These are phyloP conservation scores for Dastarcus helophoroides DNA, from an alignment of 2,888 invertebrate genomes.

Conservation along the genomic window DNA sequence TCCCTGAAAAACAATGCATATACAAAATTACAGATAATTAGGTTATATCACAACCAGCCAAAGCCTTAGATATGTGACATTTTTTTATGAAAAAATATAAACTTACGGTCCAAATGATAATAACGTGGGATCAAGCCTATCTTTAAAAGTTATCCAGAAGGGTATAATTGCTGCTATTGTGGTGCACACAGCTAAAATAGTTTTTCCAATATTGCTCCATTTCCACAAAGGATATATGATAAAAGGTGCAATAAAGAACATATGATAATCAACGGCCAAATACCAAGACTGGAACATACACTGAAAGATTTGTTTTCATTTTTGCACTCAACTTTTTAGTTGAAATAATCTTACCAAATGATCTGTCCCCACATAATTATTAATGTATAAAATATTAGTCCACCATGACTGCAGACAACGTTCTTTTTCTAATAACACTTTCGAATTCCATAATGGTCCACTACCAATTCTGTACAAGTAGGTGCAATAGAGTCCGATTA, in stretches of 20 bases:
- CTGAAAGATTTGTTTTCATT: constrained; percentile 33
- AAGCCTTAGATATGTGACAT: constrained; percentile 1
- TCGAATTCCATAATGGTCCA: constrained; percentile 63
- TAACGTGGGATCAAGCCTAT: constrained; percentile 55
- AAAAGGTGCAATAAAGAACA: constrained; percentile 50
- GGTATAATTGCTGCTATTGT: constrained; percentile 33
- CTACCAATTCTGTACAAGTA: constrained; percentile 56
- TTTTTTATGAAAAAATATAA: neutral
- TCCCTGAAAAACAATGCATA: constrained; percentile 42
- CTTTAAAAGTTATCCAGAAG: constrained; percentile 41
- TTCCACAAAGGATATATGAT: constrained; percentile 58
- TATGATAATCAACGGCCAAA: constrained; percentile 37
- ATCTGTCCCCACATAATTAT: constrained; percentile 59
- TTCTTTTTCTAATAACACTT: constrained; percentile 43
- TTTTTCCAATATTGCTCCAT: constrained; percentile 47
- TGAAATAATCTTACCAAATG: constrained; percentile 39
- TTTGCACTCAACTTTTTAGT: neutral
- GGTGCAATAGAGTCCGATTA: constrained; percentile 62
- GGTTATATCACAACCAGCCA: constrained; percentile 7
- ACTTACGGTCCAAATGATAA: constrained; percentile 58
- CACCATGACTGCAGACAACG: constrained; percentile 60
- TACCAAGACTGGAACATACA: constrained; percentile 69
- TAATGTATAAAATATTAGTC: constrained; percentile 61
- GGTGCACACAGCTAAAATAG: constrained; percentile 40
- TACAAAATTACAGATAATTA: constrained; percentile 6